phyloP scores from a whole-genome alignment of 2,113 vertebrate species.

The Pedetes capensis region DNA sequence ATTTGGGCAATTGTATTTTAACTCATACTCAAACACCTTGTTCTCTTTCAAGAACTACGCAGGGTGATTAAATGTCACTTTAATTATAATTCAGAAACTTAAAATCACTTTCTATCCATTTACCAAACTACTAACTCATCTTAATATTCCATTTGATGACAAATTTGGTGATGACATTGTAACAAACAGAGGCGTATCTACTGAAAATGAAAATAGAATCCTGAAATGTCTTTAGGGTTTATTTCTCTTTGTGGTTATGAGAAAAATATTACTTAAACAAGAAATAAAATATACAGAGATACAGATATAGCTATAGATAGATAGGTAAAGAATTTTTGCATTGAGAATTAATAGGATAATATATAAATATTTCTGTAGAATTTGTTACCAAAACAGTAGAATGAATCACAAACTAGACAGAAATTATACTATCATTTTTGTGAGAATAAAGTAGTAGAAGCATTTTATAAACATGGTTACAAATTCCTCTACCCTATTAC shows the following conservation, averaged over 20 bases:
- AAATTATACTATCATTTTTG: background rate
- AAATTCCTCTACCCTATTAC: background rate
- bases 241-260: background rate
- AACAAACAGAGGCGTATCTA: background rate
- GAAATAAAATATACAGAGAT: background rate
- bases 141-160: background rate
- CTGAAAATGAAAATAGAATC: background rate
- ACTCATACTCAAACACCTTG: background rate
- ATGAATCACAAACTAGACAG: background rate
- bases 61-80: background rate
- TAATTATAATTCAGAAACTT: conserved; percentile 24
- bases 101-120: conserved; percentile 15
- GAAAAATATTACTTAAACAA: background rate
- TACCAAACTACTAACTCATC: background rate
- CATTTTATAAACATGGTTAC: background rate
- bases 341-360: background rate
- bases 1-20: background rate
- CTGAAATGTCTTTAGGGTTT: background rate
- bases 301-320: background rate
- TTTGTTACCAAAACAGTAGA: background rate
- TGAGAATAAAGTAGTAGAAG: background rate
- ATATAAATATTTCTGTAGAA: background rate
- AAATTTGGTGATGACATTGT: background rate
- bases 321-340: background rate
- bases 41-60: background rate